Evolutionary conservation across 2,113 vertebrate species (phyloP).

Genomic region (Oreocharis arfaki): DNA sequence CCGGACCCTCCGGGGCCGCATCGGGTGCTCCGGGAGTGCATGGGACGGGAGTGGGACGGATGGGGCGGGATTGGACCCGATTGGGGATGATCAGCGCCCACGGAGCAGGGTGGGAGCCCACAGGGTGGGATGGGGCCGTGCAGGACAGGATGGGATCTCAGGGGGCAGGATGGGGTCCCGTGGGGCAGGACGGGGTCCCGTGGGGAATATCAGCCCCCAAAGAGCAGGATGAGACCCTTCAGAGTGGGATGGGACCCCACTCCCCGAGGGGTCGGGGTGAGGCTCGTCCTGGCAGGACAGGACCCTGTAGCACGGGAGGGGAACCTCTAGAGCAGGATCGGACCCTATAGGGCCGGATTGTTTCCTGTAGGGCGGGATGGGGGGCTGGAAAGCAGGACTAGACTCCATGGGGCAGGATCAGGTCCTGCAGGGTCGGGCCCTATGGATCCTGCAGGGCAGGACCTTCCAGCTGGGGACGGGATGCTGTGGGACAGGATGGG

Average conservation of each 20-base stretch:
- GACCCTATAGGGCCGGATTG: not conserved
- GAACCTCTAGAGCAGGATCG: not conserved
- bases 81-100: fast-evolving
- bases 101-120: fast-evolving
- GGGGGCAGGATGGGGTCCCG: not conserved
- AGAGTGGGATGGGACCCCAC: not conserved
- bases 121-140: not conserved
- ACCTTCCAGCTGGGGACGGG: not conserved
- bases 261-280: not conserved
- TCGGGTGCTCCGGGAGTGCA: fast-evolving
- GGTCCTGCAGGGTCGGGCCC: not conserved
- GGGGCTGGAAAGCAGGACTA: not conserved
- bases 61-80: fast-evolving
- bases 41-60: fast-evolving
- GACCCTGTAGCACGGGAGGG: not conserved
- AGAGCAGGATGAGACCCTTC: not conserved
- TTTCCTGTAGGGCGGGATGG: not conserved
- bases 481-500: too few relatives aligned
- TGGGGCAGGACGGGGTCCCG: fast-evolving
- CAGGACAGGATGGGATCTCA: fast-evolving
- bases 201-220: not conserved
- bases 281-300: not conserved
- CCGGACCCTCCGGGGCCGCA: not conserved
- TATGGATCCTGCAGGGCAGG: not conserved
- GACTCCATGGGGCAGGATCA: not conserved